phyloP scores from a whole-genome alignment of 2,113 vertebrate genomes.

The Macquaria ambigua region DNA sequence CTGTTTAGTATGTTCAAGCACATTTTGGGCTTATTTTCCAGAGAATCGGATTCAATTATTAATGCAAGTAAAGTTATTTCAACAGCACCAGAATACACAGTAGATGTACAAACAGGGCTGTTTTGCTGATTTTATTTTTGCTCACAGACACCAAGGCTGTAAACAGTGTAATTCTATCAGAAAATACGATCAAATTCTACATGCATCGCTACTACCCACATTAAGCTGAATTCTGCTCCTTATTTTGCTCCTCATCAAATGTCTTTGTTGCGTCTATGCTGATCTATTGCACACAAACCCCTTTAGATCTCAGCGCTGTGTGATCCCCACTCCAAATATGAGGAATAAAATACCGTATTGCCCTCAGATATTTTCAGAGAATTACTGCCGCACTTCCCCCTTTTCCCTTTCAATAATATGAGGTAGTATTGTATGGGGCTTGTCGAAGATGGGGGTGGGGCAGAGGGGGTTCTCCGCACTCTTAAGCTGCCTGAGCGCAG shows the following conservation, averaged over 20 bases:
- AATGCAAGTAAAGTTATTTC: constrained; percentile 64
- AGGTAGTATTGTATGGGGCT: constrained; percentile 76
- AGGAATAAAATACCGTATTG: constrained; percentile 69
- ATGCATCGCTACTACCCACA: constrained; percentile 18
- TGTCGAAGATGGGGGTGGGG: constrained; percentile 77
- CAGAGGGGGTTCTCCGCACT: constrained; percentile 69
- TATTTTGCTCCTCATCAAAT: constrained; percentile 63
- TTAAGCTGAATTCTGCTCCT: constrained; percentile 39
- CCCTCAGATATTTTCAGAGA: constrained; percentile 77
- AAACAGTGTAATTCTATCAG: constrained; percentile 41
- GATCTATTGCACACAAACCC: constrained; percentile 44
- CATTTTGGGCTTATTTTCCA: constrained; percentile 57
- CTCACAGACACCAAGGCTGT: constrained; percentile 22
- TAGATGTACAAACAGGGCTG: constrained; percentile 50
- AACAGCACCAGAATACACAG: constrained; percentile 45
- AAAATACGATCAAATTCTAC: constrained; percentile 53
- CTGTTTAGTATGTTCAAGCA: constrained; percentile 59
- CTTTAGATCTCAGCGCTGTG: constrained; percentile 64
- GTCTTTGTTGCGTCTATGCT: constrained; percentile 67
- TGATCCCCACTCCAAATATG: constrained; percentile 61
- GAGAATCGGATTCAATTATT: constrained; percentile 71
- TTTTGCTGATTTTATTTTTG: constrained; percentile 52
- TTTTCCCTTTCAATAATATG: constrained; percentile 76
- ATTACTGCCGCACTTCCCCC: constrained; percentile 72
- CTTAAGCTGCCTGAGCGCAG: constrained; percentile 80